These are phyloP conservation scores for Chinchilla lanigera DNA, from an alignment of 2,113 vertebrate genomes.

Conservation along the genomic window DNA sequence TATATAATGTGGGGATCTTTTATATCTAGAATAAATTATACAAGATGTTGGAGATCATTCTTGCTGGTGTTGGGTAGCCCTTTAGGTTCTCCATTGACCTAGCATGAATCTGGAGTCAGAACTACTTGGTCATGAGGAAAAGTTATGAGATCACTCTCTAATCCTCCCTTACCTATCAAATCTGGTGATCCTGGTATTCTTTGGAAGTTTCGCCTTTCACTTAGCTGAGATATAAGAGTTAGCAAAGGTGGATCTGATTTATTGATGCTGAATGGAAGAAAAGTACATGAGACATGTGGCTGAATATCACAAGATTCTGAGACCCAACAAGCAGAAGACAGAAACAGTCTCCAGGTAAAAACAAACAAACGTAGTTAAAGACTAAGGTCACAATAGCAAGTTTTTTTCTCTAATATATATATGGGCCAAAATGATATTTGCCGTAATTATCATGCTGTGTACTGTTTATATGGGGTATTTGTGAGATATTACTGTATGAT, in stretches of 20 bases:
- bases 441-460: not conserved
- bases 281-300: not conserved
- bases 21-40: not conserved
- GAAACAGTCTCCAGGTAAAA: not conserved
- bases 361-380: not conserved
- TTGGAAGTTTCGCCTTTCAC: slow-evolving; percentile 17
- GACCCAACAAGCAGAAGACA: not conserved
- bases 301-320: not conserved
- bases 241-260: slow-evolving; percentile 33
- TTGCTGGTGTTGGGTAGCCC: not conserved
- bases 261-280: not conserved
- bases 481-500: not conserved
- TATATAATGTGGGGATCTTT: not conserved
- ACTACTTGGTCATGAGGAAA: not conserved
- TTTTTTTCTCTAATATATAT: not conserved
- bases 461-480: not conserved
- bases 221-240: not conserved
- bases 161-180: not conserved
- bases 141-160: not conserved
- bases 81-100: not conserved
- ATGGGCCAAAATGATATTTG: not conserved
- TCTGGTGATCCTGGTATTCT: not conserved
- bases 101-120: not conserved
- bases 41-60: not conserved
- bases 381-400: not conserved